Conservation (phyloP, 2,113 vertebrate species). For the Scolopax mira region DNA sequence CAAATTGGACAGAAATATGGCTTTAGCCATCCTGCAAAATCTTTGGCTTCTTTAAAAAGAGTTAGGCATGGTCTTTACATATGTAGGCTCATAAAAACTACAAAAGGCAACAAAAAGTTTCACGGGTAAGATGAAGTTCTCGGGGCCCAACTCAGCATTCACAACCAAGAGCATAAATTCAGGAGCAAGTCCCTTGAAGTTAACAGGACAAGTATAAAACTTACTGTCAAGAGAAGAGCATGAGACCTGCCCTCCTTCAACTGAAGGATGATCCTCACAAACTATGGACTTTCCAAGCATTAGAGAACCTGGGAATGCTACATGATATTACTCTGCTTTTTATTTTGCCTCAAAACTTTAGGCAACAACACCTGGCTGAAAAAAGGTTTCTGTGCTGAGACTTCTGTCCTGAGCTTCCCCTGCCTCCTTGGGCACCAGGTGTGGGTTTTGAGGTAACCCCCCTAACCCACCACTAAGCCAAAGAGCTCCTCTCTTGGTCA, state of each 20-base stretch:
- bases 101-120: background rate
- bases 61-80: background rate
- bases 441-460: too few species aligned
- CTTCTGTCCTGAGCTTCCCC: background rate
- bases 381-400: background rate
- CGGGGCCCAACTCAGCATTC: background rate
- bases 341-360: background rate
- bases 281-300: background rate
- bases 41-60: background rate
- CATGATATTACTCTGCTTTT: background rate
- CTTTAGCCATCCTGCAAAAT: background rate
- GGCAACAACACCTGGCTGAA: background rate
- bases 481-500: background rate
- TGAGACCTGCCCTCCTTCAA: background rate
- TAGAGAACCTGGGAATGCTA: background rate
- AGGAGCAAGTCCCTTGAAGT: background rate
- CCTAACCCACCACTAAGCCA: too few species aligned
- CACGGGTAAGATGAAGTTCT: background rate
- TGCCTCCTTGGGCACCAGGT: rapidly evolving
- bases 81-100: background rate
- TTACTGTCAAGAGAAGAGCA: background rate
- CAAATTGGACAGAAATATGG: background rate
- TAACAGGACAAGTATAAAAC: background rate
- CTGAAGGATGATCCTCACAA: background rate
- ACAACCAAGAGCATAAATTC: background rate